Conservation (phyloP, 2,888 invertebrate species). For the Autographa gamma region DNA sequence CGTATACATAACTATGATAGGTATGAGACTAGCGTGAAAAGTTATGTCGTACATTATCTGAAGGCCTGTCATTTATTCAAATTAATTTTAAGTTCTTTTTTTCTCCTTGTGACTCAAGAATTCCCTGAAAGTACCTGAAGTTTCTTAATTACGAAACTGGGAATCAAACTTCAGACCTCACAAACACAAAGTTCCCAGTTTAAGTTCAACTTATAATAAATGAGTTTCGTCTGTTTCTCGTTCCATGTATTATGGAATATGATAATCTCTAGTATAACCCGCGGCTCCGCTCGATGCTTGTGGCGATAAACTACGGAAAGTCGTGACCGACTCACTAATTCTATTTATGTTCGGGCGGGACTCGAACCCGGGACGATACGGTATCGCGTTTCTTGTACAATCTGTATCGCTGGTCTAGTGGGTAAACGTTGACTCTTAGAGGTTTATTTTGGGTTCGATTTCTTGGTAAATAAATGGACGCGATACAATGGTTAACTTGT, state of each 20-base stretch:
- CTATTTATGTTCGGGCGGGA: slow-evolving; percentile 47
- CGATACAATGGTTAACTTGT: neutral
- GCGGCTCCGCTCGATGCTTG: slow-evolving; percentile 36
- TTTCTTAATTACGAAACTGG: too few relatives aligned
- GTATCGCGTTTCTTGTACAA: slow-evolving; percentile 50
- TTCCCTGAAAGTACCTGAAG: too few relatives aligned
- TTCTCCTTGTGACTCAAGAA: too few relatives aligned
- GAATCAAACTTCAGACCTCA: neutral
- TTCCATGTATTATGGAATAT: slow-evolving; percentile 32
- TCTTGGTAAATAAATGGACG: slow-evolving; percentile 1
- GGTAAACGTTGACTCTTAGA: slow-evolving; percentile 11
- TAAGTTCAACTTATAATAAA: neutral
- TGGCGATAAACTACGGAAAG: slow-evolving; percentile 49
- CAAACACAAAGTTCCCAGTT: neutral
- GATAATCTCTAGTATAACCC: slow-evolving; percentile 36
- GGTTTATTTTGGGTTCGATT: slow-evolving; percentile 4
- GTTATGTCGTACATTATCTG: too few relatives aligned
- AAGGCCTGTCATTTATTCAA: too few relatives aligned
- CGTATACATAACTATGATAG: too few relatives aligned
- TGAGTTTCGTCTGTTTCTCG: neutral
- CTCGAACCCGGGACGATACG: slow-evolving; percentile 40
- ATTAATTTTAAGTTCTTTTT: too few relatives aligned
- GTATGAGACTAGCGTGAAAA: too few relatives aligned
- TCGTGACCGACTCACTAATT: slow-evolving; percentile 58
- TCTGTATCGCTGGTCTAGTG: slow-evolving; percentile 24